Base-by-base conservation (phyloP, 2,888 invertebrate species). In the Congeria kusceri region DNA sequence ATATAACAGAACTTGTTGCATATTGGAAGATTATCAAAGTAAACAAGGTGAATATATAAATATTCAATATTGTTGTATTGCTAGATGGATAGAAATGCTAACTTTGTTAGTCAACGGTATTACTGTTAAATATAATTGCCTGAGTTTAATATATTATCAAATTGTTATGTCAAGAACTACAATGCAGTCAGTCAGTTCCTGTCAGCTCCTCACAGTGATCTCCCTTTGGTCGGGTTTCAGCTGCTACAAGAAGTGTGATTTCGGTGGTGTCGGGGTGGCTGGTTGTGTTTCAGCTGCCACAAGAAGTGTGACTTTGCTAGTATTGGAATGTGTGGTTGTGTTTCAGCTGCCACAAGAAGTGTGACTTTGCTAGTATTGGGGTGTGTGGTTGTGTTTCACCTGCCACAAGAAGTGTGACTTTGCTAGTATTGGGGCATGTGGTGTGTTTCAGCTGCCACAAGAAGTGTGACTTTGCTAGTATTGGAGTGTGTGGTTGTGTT, bases 401-500 rank as follows among this genome's bases (percentile, higher is more conserved):
- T 74, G 74, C 59, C 74, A 74, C 47, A 74, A 68, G 44, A 49
- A 18, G 27, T 74, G 67, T 74, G 67, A 67, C 25, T 13, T 39
- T n/a, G 29, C 61, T 27, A 46, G 32, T 29, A 18, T 56, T 23
- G 27, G 23, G 23, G 68, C 27, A 39, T 53, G 39, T n/a, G 25
- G 56, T 76, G 66, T 59, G 15, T 73, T 67, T 29, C 62, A 74
- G 74, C 32, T 74, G 67, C 59, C 74, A 74, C 46, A 74, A 67
- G 44, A 47, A 15, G 27, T 74, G 74, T 74, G 67, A 61, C 23
- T 32, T 32, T 32, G 11, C 4, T 4, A 32, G 4, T 32, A 7
- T 32, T 32, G 11, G 11, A 4, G 32, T 32, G 32, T 32, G 5
- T 32, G 32, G 11, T 32, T 32, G 32, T 32, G 32, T 32, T 32